Evolutionary conservation across 2,888 invertebrate genomes (phyloP).

Genomic region (Acronicta leporina): DNA sequence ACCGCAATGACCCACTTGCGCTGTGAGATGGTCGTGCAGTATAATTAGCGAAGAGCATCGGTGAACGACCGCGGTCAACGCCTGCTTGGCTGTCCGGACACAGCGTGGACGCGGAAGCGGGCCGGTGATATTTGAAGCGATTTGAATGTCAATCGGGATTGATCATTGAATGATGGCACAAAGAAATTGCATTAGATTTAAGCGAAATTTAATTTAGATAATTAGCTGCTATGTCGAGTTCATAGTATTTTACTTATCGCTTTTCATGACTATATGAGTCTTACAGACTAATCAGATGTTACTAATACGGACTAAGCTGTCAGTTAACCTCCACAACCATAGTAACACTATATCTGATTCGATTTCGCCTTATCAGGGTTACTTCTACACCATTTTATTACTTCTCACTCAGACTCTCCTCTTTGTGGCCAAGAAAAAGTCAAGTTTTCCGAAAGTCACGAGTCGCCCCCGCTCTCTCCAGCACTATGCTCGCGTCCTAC

Average conservation of each 20-base stretch:
- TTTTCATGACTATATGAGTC: no score
- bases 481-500: slow-evolving; percentile 5
- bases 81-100: slow-evolving; percentile 21
- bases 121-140: slow-evolving; percentile 8
- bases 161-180: background rate
- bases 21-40: slow-evolving; percentile 46
- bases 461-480: slow-evolving; percentile 10
- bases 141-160: slow-evolving; percentile 15
- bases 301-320: no score
- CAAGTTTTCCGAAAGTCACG: background rate
- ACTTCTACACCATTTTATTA: no score
- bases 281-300: no score
- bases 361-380: no score
- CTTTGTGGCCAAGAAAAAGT: no score
- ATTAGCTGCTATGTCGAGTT: background rate
- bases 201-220: background rate
- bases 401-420: no score
- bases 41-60: slow-evolving; percentile 48
- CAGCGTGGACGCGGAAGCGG: slow-evolving; percentile 41
- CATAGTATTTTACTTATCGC: no score
- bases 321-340: no score
- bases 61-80: slow-evolving; percentile 36
- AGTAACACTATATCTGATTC: no score
- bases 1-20: slow-evolving; percentile 45
- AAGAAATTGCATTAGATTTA: background rate